Conservation (phyloP, 1,140 invertebrate genomes). For the Elymnias hypermnestra region DNA sequence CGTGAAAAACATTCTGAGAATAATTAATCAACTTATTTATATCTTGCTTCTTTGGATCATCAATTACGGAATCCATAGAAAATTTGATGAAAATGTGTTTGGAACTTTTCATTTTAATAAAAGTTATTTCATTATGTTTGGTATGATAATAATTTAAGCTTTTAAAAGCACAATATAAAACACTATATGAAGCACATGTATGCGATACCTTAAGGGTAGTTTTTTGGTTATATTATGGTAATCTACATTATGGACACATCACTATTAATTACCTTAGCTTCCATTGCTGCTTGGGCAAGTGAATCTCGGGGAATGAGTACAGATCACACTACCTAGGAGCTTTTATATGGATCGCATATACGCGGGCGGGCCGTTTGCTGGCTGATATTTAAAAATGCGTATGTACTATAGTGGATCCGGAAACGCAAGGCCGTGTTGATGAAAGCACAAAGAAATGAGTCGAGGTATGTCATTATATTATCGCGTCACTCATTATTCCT, state of each 20-base stretch:
- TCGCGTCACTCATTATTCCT: constrained; percentile 5
- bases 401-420: constrained; percentile 50
- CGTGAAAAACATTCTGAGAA: too few species aligned
- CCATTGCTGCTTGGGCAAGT: constrained; percentile 55
- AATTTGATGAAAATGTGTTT: too few species aligned
- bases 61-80: too few species aligned
- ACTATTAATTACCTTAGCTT: constrained; percentile 52
- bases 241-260: constrained; percentile 6
- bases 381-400: constrained; percentile 55
- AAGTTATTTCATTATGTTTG: too few species aligned
- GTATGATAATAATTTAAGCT: too few species aligned
- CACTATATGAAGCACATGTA: too few species aligned
- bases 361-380: constrained; percentile 49
- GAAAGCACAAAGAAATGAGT: constrained; percentile 38
- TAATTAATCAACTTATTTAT: too few species aligned
- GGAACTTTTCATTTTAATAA: too few species aligned
- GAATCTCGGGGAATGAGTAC: constrained; percentile 55
- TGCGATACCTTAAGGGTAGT: too few species aligned
- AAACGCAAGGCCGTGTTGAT: constrained; percentile 52
- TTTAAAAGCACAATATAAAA: too few species aligned
- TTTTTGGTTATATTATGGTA: too few species aligned
- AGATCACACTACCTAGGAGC: constrained; percentile 30
- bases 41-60: too few species aligned
- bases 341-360: constrained; percentile 54
- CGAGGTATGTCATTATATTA: constrained; percentile 7